Percentiles rank a stretch among this genome's conserved stretches.
Evolutionary conservation across 2,888 invertebrate genomes (phyloP).

Genomic region (Rhagonycha fulva): DNA sequence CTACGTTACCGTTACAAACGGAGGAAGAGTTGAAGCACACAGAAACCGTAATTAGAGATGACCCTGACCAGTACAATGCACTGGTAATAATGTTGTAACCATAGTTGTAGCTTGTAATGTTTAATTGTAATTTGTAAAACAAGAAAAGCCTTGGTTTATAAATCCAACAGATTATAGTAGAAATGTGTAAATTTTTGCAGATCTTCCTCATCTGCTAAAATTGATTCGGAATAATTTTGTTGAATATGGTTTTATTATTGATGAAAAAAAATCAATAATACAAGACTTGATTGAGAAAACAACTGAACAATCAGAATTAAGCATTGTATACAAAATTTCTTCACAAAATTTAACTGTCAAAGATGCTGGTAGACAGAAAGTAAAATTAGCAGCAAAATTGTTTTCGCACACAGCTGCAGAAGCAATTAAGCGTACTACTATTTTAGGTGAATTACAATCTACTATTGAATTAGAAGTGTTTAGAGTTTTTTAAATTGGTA

Average conservation of each 20-base stretch:
- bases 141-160: no score
- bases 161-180: no score
- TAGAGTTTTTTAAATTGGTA: conserved; percentile 34
- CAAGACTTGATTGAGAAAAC: conserved; percentile 25
- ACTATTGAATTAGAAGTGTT: conserved; percentile 30
- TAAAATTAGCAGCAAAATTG: conserved; percentile 34
- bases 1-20: no score
- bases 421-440: conserved; percentile 30
- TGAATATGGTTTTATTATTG: conserved; percentile 28
- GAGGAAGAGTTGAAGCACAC: no score
- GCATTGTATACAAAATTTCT: conserved; percentile 33
- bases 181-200: conserved; percentile 16
- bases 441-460: conserved; percentile 12
- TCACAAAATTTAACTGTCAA: conserved; percentile 10
- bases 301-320: conserved; percentile 23
- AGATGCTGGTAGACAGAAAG: conserved; percentile 21
- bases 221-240: conserved; percentile 31
- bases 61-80: no score
- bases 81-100: no score
- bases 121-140: no score
- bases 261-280: conserved; percentile 28
- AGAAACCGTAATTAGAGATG: no score
- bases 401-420: conserved; percentile 35
- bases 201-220: conserved; percentile 32
- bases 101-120: no score